Percentiles rank a stretch among this genome's conserved stretches.
Conservation (phyloP, 2,113 vertebrate species). For the Eira barbara region DNA sequence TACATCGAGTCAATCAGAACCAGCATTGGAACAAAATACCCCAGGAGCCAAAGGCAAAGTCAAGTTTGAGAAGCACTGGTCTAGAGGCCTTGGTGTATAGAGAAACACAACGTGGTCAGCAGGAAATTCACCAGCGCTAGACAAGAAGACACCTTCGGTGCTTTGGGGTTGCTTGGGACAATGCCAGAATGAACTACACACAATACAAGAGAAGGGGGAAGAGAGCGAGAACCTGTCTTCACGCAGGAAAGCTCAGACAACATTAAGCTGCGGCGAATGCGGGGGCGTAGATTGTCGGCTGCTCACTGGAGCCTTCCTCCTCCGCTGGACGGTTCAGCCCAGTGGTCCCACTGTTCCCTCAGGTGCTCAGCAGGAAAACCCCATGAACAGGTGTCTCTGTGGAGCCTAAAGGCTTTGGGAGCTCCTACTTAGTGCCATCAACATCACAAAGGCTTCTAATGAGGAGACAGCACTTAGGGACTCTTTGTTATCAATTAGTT, state of each 20-base stretch:
- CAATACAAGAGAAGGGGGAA: background rate
- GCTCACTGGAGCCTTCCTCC: background rate
- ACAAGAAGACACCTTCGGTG: background rate
- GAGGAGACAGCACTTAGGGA: background rate
- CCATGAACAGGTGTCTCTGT: background rate
- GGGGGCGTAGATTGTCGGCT: fast-evolving
- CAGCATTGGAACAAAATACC: background rate
- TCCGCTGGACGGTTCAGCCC: no score
- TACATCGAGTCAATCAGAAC: background rate
- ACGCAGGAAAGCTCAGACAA: background rate
- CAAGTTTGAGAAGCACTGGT: background rate
- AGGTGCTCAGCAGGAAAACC: background rate
- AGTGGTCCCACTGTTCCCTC: background rate
- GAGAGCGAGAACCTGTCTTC: background rate
- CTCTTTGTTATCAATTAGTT: slow-evolving; percentile 25
- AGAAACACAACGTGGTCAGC: background rate
- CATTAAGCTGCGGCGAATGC: background rate
- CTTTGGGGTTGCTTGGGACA: background rate
- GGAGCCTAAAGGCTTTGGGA: background rate
- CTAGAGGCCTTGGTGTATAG: background rate
- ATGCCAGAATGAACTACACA: background rate
- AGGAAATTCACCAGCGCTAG: background rate
- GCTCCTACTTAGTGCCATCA: background rate
- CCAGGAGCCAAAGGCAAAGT: background rate
- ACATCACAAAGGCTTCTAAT: background rate